A percentile compares a stretch with the other conserved stretches of the same genome.
These are phyloP conservation scores for Noctua fimbriata DNA, from an alignment of 2,888 invertebrate species.

Conservation along the genomic window DNA sequence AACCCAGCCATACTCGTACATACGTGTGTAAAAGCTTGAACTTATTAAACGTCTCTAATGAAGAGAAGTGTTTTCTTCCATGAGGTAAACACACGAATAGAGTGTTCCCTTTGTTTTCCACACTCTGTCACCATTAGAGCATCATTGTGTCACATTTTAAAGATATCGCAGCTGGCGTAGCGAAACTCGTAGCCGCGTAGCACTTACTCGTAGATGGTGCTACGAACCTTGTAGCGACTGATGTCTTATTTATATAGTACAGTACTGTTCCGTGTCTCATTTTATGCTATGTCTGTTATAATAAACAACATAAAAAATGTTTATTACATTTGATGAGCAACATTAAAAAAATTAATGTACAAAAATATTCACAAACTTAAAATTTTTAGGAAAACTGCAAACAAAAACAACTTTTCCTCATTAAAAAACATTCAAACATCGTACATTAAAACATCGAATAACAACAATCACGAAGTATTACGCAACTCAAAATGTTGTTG, in stretches of 20 bases:
- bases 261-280: neutral
- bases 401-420: neutral
- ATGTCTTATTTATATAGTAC: neutral
- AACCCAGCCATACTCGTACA: neutral
- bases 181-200: conserved; percentile 48
- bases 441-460: conserved; percentile 34
- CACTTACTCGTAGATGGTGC: conserved; percentile 29
- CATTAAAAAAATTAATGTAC: neutral
- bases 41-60: conserved; percentile 35
- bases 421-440: conserved; percentile 44
- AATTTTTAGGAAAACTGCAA: too few species aligned
- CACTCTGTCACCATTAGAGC: conserved; percentile 50
- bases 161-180: conserved; percentile 47
- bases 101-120: conserved; percentile 29
- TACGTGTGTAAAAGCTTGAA: neutral
- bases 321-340: neutral
- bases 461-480: conserved; percentile 46
- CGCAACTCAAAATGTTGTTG: conserved; percentile 45
- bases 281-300: neutral
- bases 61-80: conserved; percentile 26
- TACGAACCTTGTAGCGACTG: conserved; percentile 24
- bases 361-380: neutral
- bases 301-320: neutral
- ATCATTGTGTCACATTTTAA: conserved; percentile 52
- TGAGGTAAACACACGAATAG: neutral